Base-by-base conservation (phyloP, 2,888 invertebrate genomes). In the Matsumyia berberina region DNA sequence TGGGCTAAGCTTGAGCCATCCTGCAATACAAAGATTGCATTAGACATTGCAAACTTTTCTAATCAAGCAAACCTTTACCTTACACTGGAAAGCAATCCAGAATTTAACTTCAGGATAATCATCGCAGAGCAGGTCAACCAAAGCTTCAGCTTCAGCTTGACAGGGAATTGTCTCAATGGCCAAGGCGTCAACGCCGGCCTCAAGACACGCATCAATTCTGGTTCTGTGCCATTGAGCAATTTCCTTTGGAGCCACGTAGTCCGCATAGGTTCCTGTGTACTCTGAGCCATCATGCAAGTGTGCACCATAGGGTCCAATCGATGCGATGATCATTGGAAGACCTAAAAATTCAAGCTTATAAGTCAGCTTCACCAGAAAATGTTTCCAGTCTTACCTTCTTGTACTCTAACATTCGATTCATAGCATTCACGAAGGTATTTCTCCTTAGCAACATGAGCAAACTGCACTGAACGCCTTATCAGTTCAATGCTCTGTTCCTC, bases 141-240 rank as follows among this genome's bases (percentile, higher is more conserved):
- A 91, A 90, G 96, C 96, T 90, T 95, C 95, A 0, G 97, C 98
- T 92, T 99, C 98, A 44, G 91, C 94, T 89, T 94, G 94, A 87
- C 97, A 96, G 6, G 99, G 98, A 88, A 98, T 96, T 0, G 99
- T 99, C 92, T 99, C 98, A 87, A 98, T 92, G 0, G 97, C 98
- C 86, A 99, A 91, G 5, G 97, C 91, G 91, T 98, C 97, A 1
- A 96, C 96, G 0, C 97, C 97, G 1, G 94, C 95, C 86, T 96
- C 95, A 17, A 97, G 91, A 31, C 98, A 92, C 0, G 96, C 95
- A 88, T 94, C 93, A 33, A 98, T 94, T 53, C 98, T 94, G 0
- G 96, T 95, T 72, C 94, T 93, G 92, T 99, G 98, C 96, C 97
- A 98, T 49, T 95, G 94, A 57, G 94, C 94, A 90, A 98, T 94